Base-by-base conservation (phyloP, 2,113 vertebrate genomes). In the Caracal caracal region DNA sequence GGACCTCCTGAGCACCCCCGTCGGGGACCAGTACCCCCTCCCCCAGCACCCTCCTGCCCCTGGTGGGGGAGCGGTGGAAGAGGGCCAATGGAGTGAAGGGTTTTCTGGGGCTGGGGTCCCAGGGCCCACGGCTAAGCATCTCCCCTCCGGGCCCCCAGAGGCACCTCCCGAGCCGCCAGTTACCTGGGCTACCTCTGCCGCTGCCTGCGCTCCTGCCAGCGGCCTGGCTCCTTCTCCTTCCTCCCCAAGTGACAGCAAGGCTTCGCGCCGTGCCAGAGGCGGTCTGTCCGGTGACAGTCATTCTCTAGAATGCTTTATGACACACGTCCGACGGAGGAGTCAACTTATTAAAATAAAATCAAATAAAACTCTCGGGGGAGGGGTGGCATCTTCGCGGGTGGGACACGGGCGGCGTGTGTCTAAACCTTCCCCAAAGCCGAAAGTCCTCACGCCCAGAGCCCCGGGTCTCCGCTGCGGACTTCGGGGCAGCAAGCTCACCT, bases 1-100 rank as follows among this genome's bases (percentile, higher is more conserved):
- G 96, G 96, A 83, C 95, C 90, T 86, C 61, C 82, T 83, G 85
- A 96, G 88, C 63, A 93, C 61, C 94, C 92, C 51, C 71, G 66
- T 43, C 40, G 88, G 94, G 76, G 92, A 96, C 96, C 88, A 19
- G 37, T 7, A 43, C 6, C 49, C 17, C 10, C 19, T 6, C 4
- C 47, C 92, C 63, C 81, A 93, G 40, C 85, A 70, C 73, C 82
- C 5, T 7, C 37, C 1, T 20, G 82, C 65, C 47, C 94, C 70
- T 30, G n/a, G 49, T 15, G 4, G 47, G 70, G 80, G 24, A 51
- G 17, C 33, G 15, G 33, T 30, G 35, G 56, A 61, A 65, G 63
- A 12, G 8, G 68, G 4, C 0, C 0, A 49, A 63, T 43, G 92
- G 1, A 13, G 9, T 8, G 8, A 59, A 65, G 9, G 19, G 13